Evolutionary conservation across 1,140 invertebrate species (phyloP).

Genomic region (Dufourea novaeangliae): DNA sequence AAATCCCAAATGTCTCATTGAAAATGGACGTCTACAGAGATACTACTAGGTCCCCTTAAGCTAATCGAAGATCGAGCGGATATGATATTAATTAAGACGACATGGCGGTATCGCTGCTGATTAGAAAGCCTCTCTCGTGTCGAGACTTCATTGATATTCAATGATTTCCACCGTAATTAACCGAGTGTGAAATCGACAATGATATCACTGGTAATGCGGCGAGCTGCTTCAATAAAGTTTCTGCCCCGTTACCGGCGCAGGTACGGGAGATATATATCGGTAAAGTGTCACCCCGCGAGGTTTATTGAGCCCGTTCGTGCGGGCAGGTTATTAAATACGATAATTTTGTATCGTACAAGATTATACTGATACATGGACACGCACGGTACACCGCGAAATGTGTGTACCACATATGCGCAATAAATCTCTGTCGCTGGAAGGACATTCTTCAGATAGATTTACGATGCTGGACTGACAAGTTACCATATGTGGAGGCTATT

Average conservation of each 20-base stretch:
- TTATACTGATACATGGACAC: slow-evolving; percentile 30
- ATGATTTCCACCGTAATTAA: slow-evolving; percentile 16
- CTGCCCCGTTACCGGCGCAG: not conserved
- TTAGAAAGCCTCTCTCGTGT: not conserved
- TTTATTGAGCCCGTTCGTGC: not conserved
- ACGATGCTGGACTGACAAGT: not conserved
- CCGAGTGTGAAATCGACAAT: slow-evolving; percentile 14
- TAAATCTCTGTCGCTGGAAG: slow-evolving; percentile 21
- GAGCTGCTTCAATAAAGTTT: slow-evolving; percentile 1
- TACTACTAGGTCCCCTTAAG: no score
- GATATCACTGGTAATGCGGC: not conserved
- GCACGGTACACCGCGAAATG: not conserved
- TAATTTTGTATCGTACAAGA: slow-evolving; percentile 19
- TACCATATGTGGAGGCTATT: not conserved
- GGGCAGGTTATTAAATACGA: slow-evolving; percentile 15
- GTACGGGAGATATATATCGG: slow-evolving; percentile 18
- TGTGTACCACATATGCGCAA: slow-evolving; percentile 9
- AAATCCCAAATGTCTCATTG: no score
- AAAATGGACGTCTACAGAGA: no score
- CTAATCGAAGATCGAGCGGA: not conserved
- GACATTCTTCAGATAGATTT: slow-evolving; percentile 28
- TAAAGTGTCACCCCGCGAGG: not conserved
- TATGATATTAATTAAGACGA: slow-evolving; percentile 25
- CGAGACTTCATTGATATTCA: slow-evolving; percentile 26
- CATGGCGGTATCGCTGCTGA: not conserved